A percentile compares a stretch with the other conserved stretches of the same genome.
Conservation (phyloP, 2,888 invertebrate species). For the Protonemura montana region DNA sequence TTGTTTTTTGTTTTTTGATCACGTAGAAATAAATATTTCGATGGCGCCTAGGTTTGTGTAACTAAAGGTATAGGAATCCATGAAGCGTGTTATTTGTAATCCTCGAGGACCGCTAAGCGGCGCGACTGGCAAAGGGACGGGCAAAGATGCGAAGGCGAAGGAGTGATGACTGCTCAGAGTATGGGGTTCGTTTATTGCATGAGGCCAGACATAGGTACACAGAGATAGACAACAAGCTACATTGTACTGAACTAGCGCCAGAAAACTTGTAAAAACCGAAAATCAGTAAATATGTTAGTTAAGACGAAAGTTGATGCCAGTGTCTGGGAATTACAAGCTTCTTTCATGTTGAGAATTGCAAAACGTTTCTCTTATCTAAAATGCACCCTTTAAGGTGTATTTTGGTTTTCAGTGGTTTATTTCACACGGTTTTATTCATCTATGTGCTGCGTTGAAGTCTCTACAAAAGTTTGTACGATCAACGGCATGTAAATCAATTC, state of each 20-base stretch:
- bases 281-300: neutral
- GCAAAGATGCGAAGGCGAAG: neutral
- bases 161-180: neutral
- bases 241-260: conserved; percentile 1
- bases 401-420: neutral
- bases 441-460: neutral
- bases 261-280: conserved; percentile 30
- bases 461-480: neutral
- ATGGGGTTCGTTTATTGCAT: conserved; percentile 24
- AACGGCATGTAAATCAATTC: too few species aligned
- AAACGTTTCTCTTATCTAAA: neutral
- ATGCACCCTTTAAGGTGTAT: neutral
- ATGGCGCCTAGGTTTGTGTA: conserved; percentile 20
- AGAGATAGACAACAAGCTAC: conserved; percentile 1
- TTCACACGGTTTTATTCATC: neutral
- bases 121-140: neutral
- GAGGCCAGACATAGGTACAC: conserved; percentile 25
- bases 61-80: neutral
- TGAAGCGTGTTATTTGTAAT: neutral
- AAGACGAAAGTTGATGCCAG: neutral
- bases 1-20: neutral
- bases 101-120: neutral
- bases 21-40: neutral
- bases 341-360: neutral
- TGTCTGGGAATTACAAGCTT: neutral